Evolutionary conservation across 2,888 invertebrate genomes (phyloP), one percentile per base, ranked within the genome.

Genomic region (Drosophila formosana): DNA sequence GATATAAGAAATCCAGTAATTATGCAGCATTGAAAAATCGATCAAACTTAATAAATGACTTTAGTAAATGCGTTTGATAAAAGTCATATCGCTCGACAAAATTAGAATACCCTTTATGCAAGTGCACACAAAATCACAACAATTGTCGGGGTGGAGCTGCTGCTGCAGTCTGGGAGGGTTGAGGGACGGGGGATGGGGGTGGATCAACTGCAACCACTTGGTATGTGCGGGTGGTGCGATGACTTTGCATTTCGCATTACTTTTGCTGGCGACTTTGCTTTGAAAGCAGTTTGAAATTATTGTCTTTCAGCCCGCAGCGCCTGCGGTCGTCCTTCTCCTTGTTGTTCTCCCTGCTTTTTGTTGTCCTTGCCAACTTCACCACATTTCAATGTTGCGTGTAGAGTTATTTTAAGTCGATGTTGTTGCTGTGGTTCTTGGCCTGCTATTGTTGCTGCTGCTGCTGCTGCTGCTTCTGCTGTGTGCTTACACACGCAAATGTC

Each of bases 211-310:
- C 82, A 76, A 66, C 73, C 76, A 64, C 70, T 66, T 50, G 57
- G 63, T 11, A 46, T 63, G 67, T 43, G 46, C 30, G n/a, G 56
- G 60, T 66, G 57, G 64, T 68, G 89, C 86, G 80, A 86, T 88
- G 82, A 83, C 87, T 88, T 87, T 87, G 89, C 89, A 84, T 84
- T 88, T 87, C 75, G 84, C 89, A 84, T 84, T 89, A 87, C 81
- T 86, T 83, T 88, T 88, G 66, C 83, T 72, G 78, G 78, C 78
- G 75, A 78, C 75, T 78, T 78, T 75, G 77, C 80, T 80, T 76
- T 72, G 58, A 78, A 87, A 83, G 89, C 87, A 89, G 83, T 84
- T 89, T 87, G 72, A 72, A 84, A 89, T 89, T 89, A 78, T 80
- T 78, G 78, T 80, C 76, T 79, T 61, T 66, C 65, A 67, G 58